A percentile compares a stretch with the other conserved stretches of the same genome.
Evolutionary conservation across 2,113 vertebrate genomes (phyloP).

Genomic region (Gavia stellata): DNA sequence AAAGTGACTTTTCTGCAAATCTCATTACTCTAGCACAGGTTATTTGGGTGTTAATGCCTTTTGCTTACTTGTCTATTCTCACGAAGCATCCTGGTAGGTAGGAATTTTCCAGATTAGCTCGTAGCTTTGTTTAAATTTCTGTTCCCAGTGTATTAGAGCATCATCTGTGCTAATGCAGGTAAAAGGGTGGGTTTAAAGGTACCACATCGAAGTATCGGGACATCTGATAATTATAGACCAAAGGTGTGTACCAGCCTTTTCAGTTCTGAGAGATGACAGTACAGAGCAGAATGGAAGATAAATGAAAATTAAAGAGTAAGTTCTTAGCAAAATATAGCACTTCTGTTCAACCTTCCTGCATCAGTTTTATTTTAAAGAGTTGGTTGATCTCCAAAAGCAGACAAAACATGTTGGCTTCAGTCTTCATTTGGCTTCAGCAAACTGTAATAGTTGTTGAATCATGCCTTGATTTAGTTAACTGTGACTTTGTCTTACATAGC

Average conservation of each 20-base stretch:
- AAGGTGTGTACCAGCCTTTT: background rate
- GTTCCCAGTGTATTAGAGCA: background rate
- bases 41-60: background rate
- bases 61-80: background rate
- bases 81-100: background rate
- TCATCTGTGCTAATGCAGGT: background rate
- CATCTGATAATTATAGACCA: background rate
- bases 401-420: constrained; percentile 15
- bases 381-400: constrained; percentile 31
- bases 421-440: constrained; percentile 7
- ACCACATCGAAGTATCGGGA: background rate
- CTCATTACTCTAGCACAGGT: background rate
- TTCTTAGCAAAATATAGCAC: background rate
- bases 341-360: background rate
- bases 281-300: background rate
- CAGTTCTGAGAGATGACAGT: background rate
- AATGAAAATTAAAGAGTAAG: background rate
- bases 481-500: background rate
- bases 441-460: constrained; percentile 38
- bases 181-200: background rate
- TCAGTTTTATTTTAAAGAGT: background rate
- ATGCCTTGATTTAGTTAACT: constrained; percentile 23
- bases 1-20: background rate
- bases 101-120: background rate
- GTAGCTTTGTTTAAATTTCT: background rate